These are phyloP conservation scores for Gnatocerus cornutus DNA, from an alignment of 2,888 invertebrate genomes.

Conservation along the genomic window DNA sequence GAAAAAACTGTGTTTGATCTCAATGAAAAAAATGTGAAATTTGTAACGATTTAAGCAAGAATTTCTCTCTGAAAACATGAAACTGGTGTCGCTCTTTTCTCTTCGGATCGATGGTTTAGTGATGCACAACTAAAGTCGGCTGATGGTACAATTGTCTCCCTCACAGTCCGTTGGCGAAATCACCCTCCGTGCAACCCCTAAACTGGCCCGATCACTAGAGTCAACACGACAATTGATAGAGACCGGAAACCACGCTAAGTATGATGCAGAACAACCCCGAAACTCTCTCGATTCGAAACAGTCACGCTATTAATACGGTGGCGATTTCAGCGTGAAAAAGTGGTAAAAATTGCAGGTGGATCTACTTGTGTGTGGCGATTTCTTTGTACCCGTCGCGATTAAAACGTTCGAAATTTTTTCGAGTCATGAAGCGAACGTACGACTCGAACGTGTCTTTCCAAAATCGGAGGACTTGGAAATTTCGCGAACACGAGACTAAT, in stretches of 20 bases:
- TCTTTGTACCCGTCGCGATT: constrained; percentile 58
- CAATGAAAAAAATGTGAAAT: too few relatives aligned
- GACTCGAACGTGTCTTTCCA: constrained; percentile 58
- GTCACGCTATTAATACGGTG: constrained; percentile 27
- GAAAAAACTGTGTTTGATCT: too few relatives aligned
- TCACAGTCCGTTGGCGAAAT: constrained; percentile 52
- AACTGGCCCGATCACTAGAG: constrained; percentile 52
- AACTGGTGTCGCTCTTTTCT: not conserved
- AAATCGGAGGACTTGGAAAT: constrained; percentile 40
- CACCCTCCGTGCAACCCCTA: constrained; percentile 66
- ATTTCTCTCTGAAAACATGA: too few relatives aligned
- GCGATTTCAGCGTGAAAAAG: constrained; percentile 5
- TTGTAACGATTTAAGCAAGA: too few relatives aligned
- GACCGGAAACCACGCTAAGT: constrained; percentile 48
- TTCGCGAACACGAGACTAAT: constrained; percentile 19
- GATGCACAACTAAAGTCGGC: constrained; percentile 56
- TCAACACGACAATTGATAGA: constrained; percentile 44
- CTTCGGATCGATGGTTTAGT: constrained; percentile 44
- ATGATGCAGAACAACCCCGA: constrained; percentile 34
- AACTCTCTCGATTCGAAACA: constrained; percentile 12
- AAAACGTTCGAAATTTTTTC: constrained; percentile 63
- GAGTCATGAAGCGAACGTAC: constrained; percentile 61
- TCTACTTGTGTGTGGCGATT: constrained; percentile 33
- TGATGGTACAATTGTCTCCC: constrained; percentile 57
- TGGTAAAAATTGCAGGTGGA: not conserved